Conservation (phyloP, 2,113 vertebrate species). For the Lycaon pictus region DNA sequence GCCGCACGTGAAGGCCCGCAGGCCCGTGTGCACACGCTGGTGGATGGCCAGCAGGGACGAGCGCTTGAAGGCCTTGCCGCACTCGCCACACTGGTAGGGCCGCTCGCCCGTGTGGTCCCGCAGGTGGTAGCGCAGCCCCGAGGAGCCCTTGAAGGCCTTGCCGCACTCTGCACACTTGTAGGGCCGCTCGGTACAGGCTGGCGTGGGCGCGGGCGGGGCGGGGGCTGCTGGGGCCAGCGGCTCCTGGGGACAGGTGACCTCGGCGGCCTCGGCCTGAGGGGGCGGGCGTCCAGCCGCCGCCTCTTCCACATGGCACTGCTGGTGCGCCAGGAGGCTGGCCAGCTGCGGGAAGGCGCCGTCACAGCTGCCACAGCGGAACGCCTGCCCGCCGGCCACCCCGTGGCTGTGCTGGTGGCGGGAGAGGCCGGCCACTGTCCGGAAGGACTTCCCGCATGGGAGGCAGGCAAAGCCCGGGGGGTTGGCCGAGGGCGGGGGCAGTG, state of each 20-base stretch:
- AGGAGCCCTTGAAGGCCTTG: constrained; percentile 95
- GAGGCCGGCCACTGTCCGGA: constrained; percentile 94
- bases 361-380: constrained; percentile 85
- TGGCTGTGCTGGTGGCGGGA: constrained; percentile 95
- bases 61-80: constrained; percentile 96
- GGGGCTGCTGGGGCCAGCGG: background rate
- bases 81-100: constrained; percentile 95
- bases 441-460: constrained; percentile 94
- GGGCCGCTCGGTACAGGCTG: constrained; percentile 87
- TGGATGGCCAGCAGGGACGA: constrained; percentile 94
- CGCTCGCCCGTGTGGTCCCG: constrained; percentile 95
- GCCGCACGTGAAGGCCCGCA: constrained; percentile 94
- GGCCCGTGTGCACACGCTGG: constrained; percentile 95
- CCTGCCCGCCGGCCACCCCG: constrained; percentile 34
- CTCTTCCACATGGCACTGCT: constrained; percentile 88
- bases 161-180: constrained; percentile 95
- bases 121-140: constrained; percentile 94
- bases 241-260: constrained; percentile 84
- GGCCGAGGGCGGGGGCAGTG: constrained; percentile 29
- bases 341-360: constrained; percentile 86
- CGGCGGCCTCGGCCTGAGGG: constrained; percentile 88
- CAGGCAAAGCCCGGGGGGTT: constrained; percentile 88
- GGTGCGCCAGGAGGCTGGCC: constrained; percentile 86
- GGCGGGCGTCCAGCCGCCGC: constrained; percentile 90
- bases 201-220: background rate